Percentiles rank a stretch among this genome's conserved stretches.
phyloP scores from a whole-genome alignment of 2,797 vertebrate species.

The Erpetoichthys calabaricus region DNA sequence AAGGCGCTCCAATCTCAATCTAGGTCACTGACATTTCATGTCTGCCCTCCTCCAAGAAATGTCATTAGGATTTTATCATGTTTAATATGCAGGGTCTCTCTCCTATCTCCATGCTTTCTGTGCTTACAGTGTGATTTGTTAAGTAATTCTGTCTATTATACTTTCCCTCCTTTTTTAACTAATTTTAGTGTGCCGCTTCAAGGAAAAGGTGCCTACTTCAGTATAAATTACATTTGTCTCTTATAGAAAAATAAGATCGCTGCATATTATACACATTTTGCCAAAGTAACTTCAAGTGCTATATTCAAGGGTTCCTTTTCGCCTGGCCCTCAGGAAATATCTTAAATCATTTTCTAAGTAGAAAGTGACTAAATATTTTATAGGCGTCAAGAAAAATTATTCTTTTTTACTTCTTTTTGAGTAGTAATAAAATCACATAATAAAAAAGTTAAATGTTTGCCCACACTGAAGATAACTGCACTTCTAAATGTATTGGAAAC shows the following conservation, averaged over 20 bases:
- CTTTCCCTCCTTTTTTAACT: constrained; percentile 1
- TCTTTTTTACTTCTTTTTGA: too few relatives aligned
- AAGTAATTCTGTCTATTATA: constrained; percentile 21
- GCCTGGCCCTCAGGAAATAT: too few relatives aligned
- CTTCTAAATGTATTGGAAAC: too few relatives aligned
- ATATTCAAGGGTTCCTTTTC: too few relatives aligned
- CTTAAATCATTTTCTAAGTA: too few relatives aligned
- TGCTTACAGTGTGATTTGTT: constrained; percentile 11
- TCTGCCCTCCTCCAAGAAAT: constrained; percentile 18
- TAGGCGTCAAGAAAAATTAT: too few relatives aligned
- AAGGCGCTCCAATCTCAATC: constrained; percentile 27
- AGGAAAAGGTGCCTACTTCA: constrained; percentile 2
- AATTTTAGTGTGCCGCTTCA: constrained; percentile 9
- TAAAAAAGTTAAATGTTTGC: too few relatives aligned
- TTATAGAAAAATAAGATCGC: background rate
- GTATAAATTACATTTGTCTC: background rate
- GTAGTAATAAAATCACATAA: too few relatives aligned
- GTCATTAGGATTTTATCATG: constrained; percentile 32
- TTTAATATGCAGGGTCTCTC: constrained; percentile 26
- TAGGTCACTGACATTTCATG: constrained; percentile 29
- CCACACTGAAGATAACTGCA: too few relatives aligned
- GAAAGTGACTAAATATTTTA: too few relatives aligned
- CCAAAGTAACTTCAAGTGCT: too few relatives aligned
- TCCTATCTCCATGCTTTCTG: constrained; percentile 16
- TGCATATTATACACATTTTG: too few relatives aligned